Base-by-base conservation (phyloP, 1,140 invertebrate species). In the Trichogramma pretiosum region DNA sequence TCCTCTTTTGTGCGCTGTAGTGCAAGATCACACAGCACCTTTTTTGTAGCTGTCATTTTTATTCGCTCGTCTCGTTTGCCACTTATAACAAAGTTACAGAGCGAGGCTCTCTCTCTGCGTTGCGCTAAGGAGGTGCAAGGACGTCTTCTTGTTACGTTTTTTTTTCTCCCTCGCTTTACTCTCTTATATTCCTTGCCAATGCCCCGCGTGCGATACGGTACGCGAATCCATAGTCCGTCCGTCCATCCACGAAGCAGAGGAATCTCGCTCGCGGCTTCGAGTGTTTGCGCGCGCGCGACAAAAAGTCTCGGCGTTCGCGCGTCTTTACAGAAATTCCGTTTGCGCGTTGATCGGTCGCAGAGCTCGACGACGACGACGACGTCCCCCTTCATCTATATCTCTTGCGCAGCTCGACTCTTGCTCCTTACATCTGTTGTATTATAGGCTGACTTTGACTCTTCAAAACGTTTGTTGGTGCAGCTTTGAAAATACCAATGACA, bases 291-390 rank as follows among this genome's bases (percentile, higher is more conserved):
- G 37, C 36, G 23, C 33, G 41, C 28, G 13, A 11, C n/a, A 35
- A 39, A 39, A 19, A 36, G 14, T 13, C 13, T 13, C n/a, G n/a
- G n/a, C n/a, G n/a, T n/a, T n/a, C 23, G 37, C 37, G 18, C 23
- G 23, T 26, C 23, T 33, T 11, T 24, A n/a, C 16, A 16, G 30
- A 32, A 51, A 51, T 51, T 24, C 23, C 37, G 22, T 3, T 47
- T 47, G 24, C 46, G 14, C 53, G 17, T 22, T 21, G 51, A 40
- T 50, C 50, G 55, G 54, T 55, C 42, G 36, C 19, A n/a, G 10
- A n/a, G 33, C n/a, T 26, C 3, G 7, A 16, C 18, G 36, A 14
- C 18, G 19, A 26, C 22, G 19, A 13, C 7, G n/a, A 32, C 5
- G 4, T 9, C 21, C 19, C 11, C 19, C 32, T 21, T 37, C 35